A percentile compares a stretch with the other conserved stretches of the same genome.
Conservation (phyloP, 2,113 vertebrate species). For the Synodontis membranacea region DNA sequence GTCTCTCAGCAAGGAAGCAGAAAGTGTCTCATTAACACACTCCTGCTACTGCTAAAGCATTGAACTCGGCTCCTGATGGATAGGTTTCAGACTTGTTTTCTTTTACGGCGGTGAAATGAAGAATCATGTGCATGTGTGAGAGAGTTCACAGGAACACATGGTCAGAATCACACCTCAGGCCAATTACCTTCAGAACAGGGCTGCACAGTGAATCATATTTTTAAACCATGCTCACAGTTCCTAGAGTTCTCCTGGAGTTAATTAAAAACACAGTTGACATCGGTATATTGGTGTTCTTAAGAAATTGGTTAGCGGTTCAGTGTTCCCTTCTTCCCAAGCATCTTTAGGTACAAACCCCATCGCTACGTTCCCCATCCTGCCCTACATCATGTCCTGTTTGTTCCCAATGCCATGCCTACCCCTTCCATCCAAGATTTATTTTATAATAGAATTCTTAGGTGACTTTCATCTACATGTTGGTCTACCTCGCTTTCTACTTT, state of each 20-base stretch:
- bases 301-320: background rate
- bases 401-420: background rate
- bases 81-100: background rate
- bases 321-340: background rate
- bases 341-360: background rate
- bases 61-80: background rate
- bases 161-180: background rate
- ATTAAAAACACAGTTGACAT: background rate
- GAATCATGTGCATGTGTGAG: background rate
- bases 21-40: slow-evolving; percentile 32
- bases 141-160: background rate
- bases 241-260: too few relatives aligned
- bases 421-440: background rate
- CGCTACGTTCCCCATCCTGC: background rate
- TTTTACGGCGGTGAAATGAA: background rate
- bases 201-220: background rate
- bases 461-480: background rate
- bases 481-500: background rate
- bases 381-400: background rate
- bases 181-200: background rate
- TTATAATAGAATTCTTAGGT: background rate
- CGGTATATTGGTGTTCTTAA: background rate
- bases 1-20: background rate
- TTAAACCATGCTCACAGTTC: background rate
- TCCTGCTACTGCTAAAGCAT: background rate